Evolutionary conservation across 2,888 invertebrate species (phyloP).

Genomic region (Oligia latruncula): DNA sequence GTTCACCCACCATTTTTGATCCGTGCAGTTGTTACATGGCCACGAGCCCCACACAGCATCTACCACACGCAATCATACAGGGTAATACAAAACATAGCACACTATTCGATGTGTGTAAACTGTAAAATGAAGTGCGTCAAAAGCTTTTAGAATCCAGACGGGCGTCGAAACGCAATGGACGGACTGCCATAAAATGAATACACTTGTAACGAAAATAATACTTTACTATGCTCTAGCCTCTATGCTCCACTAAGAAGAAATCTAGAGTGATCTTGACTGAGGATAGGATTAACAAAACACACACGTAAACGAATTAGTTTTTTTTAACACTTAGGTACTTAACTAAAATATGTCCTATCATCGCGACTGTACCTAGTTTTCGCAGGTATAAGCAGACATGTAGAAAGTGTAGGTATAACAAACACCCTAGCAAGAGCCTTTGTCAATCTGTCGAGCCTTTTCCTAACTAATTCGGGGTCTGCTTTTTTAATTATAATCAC

Average conservation of each 20-base stretch:
- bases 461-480: too few relatives aligned
- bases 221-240: conserved; percentile 7
- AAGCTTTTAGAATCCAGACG: conserved; percentile 37
- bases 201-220: conserved; percentile 40
- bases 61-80: background rate
- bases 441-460: too few relatives aligned
- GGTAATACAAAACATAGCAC: conserved; percentile 8
- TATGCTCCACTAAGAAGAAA: conserved; percentile 6
- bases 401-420: too few relatives aligned
- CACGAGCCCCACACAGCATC: background rate
- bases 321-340: background rate
- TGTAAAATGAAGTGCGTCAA: conserved; percentile 17
- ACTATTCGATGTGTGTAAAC: conserved; percentile 3
- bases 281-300: background rate
- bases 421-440: too few relatives aligned
- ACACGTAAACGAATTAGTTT: background rate
- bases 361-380: too few relatives aligned
- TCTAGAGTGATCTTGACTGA: conserved; percentile 1
- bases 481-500: too few relatives aligned
- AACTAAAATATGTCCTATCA: too few relatives aligned
- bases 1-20: background rate
- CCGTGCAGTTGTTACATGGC: background rate
- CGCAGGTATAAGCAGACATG: too few relatives aligned
- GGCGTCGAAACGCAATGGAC: conserved; percentile 13
- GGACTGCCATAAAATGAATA: conserved; percentile 40